Evolutionary conservation across 92 coral and sea anemone species (phyloP), one percentile per base, ranked within the genome.

Genomic region (Bergia sp.): DNA sequence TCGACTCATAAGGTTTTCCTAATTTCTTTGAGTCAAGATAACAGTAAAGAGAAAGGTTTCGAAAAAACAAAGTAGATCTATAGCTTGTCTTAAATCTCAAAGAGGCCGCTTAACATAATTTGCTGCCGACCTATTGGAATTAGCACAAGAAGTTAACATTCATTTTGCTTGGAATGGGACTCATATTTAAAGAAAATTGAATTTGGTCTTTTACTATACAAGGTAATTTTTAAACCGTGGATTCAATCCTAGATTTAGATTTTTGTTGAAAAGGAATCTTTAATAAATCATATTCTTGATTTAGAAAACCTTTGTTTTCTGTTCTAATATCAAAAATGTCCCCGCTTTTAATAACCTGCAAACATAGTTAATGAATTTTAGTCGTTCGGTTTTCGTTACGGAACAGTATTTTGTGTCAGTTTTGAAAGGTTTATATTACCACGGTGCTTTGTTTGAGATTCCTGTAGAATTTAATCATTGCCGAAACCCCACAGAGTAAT

Each of bases 401-500:
- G 7, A 6, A 39, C 15, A 41, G 5, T 8, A 5, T 13, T 41
- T 10, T 15, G 21, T 8, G 11, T 76, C 29, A 7, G 10, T 75
- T 75, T 75, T 38, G 21, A 6, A 12, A 39, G 29, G n/a, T 44
- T 3, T 41, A 16, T 76, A 76, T 39, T 41, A 41, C 80, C 80
- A 76, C 5, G 3, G 15, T n/a, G 4, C 18, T 76, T 41, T 20
- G 43, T 76, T 76, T 76, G 47, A 41, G 45, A 41, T 76, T 15
- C 29, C 9, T 1, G 79, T 40, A 47, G 65, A 84, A 44, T 84
- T 82, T 69, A 84, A 84, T 84, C 87, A 84, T 41, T 4, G 37
- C 80, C 23, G 79, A 84, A 71, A 13, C 65, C 87, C 79, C 44
- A 50, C 67, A 71, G 87, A 37, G 87, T 43, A 21, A 43, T 37